Percentiles rank a stretch among this genome's conserved stretches.
Evolutionary conservation across 1,140 invertebrate genomes (phyloP).

Genomic region (Drosophila ohnishii): DNA sequence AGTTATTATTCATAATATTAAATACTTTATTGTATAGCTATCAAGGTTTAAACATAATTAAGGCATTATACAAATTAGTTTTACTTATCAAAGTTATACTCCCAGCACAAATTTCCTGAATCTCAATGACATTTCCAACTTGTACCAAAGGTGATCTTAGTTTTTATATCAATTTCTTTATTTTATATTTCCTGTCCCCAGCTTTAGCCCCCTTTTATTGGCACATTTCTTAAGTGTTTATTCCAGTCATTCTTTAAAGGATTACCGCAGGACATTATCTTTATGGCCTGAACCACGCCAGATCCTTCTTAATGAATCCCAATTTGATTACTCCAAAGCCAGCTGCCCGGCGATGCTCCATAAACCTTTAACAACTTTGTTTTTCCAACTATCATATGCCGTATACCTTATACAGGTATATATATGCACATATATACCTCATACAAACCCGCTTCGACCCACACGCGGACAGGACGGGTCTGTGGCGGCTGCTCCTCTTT

Average conservation of each 20-base stretch:
- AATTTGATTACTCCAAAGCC: slow-evolving; percentile 16
- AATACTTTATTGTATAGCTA: background rate
- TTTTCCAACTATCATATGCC: slow-evolving; percentile 16
- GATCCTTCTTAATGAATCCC: slow-evolving; percentile 31
- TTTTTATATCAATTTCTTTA: slow-evolving; percentile 7
- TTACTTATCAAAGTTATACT: background rate
- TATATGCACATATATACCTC: background rate
- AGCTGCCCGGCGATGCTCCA: slow-evolving; percentile 29
- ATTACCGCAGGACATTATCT: slow-evolving; percentile 38
- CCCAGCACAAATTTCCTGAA: too few relatives aligned
- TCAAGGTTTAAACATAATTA: background rate
- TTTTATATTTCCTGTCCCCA: slow-evolving; percentile 12
- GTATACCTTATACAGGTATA: background rate
- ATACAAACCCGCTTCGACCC: slow-evolving; percentile 45
- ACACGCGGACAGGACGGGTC: slow-evolving; percentile 11
- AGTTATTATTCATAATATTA: background rate
- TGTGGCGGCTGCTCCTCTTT: slow-evolving; percentile 23
- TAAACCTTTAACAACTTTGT: slow-evolving; percentile 61
- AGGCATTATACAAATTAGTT: background rate
- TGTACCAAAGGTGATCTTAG: background rate
- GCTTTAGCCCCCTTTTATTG: slow-evolving; percentile 13
- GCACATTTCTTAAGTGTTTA: slow-evolving; percentile 14
- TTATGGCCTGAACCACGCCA: slow-evolving; percentile 6
- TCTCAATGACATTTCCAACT: background rate
- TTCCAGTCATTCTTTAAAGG: slow-evolving; percentile 3